phyloP scores from a whole-genome alignment of 2,888 invertebrate genomes.

The Drosophila percnosoma region DNA sequence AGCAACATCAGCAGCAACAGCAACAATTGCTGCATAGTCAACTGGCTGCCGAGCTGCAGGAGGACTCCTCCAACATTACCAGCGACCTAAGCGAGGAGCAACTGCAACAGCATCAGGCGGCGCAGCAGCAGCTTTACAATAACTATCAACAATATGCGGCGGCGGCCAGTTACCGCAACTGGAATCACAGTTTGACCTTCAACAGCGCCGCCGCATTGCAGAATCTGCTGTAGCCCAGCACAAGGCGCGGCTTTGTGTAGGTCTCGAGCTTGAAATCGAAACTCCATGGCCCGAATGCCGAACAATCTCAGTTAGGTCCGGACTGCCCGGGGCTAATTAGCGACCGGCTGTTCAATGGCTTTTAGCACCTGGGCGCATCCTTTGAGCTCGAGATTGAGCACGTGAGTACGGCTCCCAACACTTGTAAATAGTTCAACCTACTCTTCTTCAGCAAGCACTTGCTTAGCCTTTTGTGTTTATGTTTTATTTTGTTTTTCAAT shows the following conservation, averaged over 20 bases:
- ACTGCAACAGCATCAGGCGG: conserved; percentile 78
- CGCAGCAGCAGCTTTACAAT: conserved; percentile 81
- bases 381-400: conserved; percentile 55
- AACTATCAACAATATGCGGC: conserved; percentile 83
- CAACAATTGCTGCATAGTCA: conserved; percentile 76
- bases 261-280: conserved; percentile 7
- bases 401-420: conserved; percentile 65
- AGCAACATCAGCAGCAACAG: conserved; percentile 71
- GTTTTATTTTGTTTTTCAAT: conserved; percentile 34
- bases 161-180: conserved; percentile 81
- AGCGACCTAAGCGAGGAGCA: conserved; percentile 82
- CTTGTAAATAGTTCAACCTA: conserved; percentile 61
- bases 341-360: conserved; percentile 70
- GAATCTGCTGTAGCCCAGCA: conserved; percentile 80
- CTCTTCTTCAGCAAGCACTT: conserved; percentile 47
- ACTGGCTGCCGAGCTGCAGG: conserved; percentile 73
- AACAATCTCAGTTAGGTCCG: conserved; percentile 10
- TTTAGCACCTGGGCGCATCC: conserved; percentile 77
- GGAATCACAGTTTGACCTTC: conserved; percentile 80
- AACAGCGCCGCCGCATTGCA: conserved; percentile 82
- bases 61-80: conserved; percentile 82
- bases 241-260: conserved; percentile 62
- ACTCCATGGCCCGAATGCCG: not conserved
- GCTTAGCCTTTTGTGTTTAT: conserved; percentile 53
- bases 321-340: conserved; percentile 57